Evolutionary conservation across 1,140 invertebrate genomes (phyloP), one percentile per base, ranked within the genome.

Genomic region (Samia ricini): DNA sequence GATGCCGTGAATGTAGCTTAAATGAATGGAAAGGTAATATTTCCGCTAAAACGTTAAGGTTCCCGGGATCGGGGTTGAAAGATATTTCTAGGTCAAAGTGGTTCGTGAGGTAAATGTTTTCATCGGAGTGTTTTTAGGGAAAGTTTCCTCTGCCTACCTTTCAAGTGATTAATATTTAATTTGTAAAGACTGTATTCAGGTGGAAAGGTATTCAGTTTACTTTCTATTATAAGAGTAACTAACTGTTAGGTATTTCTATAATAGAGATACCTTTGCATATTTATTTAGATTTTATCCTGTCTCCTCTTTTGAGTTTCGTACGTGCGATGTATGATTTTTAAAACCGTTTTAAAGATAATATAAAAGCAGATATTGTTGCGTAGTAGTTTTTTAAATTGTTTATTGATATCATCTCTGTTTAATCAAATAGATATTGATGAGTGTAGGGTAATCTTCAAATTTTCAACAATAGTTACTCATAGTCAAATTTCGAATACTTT

Each of bases 11-110:
- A 42, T 20, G 20, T 21, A 12, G 22, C 50, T 52, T 21, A 52
- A 20, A 20, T 52, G 50, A 52, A 20, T 52, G 50, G 50, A 52
- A 42, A 20, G 8, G 50, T 52, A 23, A 52, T 42, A 42, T 42
- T 10, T 42, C 33, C 12, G 15, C 33, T 42, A 42, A 42, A 42
- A 42, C 33, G 33, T 42, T 42, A 12, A 12, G 33, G 33, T 42
- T 42, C n/a, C n/a, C n/a, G 33, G 33, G 33, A 12, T 42, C 33
- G 33, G n/a, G 33, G 33, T 42, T 42, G 33, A 42, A 42, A 42
- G 33, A 15, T 42, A 52, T 52, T 52, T 52, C 50, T 23, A 23
- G 50, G 19, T 21, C 19, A 52, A 15, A 23, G 50, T 19, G 33
- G 33, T 42, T 42, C 10, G 33, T 15, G 4, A 42, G 33, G 7